A percentile compares a stretch with the other conserved stretches of the same genome.
Evolutionary conservation across 53 echinoderm and acorn worm genomes (phyloP).

Genomic region (Patiria pectinifera): DNA sequence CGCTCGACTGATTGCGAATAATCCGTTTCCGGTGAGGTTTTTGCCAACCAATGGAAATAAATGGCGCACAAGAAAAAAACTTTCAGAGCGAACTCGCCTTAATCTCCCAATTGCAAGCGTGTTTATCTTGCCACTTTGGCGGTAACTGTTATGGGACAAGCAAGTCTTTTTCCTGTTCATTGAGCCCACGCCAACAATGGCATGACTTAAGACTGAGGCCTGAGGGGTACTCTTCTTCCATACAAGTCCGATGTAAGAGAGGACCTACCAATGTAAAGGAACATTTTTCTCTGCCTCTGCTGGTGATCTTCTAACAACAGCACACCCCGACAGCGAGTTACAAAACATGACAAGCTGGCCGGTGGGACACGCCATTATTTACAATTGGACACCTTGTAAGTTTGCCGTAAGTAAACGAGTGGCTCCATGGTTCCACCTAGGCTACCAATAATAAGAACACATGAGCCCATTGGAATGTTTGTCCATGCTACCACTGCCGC

Average conservation of each 20-base stretch:
- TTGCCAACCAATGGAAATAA: not conserved
- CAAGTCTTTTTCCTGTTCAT: not conserved
- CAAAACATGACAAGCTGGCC: not conserved
- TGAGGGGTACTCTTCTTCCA: not conserved
- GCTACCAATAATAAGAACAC: slow-evolving; percentile 16
- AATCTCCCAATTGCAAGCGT: slow-evolving; percentile 43
- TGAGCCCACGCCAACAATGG: slow-evolving; percentile 2
- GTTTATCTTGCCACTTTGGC: slow-evolving; percentile 58
- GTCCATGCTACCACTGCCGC: slow-evolving; percentile 24
- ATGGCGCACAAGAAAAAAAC: no score
- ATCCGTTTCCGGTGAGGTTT: slow-evolving; percentile 40
- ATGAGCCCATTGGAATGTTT: not conserved
- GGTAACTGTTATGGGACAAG: slow-evolving; percentile 44
- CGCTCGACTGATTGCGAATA: slow-evolving; percentile 31
- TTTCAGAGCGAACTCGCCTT: not conserved
- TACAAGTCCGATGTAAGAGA: not conserved
- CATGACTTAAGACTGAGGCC: not conserved
- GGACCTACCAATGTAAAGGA: not conserved
- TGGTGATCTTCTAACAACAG: not conserved
- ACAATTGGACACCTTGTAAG: slow-evolving; percentile 8
- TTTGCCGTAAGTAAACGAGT: slow-evolving; percentile 35
- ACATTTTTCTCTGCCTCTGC: not conserved
- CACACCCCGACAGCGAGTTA: not conserved
- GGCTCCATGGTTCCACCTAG: slow-evolving; percentile 7
- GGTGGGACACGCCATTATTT: not conserved